Evolutionary conservation across 2,113 vertebrate species (phyloP).

Genomic region (Petrocephalus microphthalmus): DNA sequence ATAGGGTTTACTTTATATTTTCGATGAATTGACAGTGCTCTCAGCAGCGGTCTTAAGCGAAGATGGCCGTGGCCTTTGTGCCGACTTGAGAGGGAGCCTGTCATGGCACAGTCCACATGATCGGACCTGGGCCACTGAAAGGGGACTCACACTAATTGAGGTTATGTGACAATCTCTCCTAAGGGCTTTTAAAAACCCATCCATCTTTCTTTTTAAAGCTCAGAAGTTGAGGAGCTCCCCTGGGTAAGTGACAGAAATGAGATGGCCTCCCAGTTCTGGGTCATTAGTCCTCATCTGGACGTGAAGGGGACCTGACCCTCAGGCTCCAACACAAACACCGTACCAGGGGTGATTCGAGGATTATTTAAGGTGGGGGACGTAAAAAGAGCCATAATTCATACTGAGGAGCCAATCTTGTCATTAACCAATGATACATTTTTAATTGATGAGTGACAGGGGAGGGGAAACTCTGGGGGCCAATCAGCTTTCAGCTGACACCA

Average conservation of each 20-base stretch:
- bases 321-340: background rate
- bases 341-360: background rate
- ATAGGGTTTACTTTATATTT: background rate
- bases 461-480: background rate
- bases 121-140: slow-evolving; percentile 19
- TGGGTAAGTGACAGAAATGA: slow-evolving; percentile 47
- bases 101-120: background rate
- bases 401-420: background rate
- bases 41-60: background rate
- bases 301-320: background rate
- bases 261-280: slow-evolving; percentile 45
- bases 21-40: background rate
- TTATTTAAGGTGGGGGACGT: background rate
- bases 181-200: slow-evolving; percentile 38
- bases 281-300: slow-evolving; percentile 38
- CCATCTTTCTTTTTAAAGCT: slow-evolving; percentile 40
- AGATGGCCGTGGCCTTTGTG: background rate
- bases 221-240: slow-evolving; percentile 50
- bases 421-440: background rate
- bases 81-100: background rate
- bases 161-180: slow-evolving; percentile 40
- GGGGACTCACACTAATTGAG: slow-evolving; percentile 54
- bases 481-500: background rate
- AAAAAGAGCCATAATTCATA: background rate
- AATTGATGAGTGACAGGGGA: background rate